Evolutionary conservation across 2,113 vertebrate species (phyloP).

Genomic region (Solea solea): DNA sequence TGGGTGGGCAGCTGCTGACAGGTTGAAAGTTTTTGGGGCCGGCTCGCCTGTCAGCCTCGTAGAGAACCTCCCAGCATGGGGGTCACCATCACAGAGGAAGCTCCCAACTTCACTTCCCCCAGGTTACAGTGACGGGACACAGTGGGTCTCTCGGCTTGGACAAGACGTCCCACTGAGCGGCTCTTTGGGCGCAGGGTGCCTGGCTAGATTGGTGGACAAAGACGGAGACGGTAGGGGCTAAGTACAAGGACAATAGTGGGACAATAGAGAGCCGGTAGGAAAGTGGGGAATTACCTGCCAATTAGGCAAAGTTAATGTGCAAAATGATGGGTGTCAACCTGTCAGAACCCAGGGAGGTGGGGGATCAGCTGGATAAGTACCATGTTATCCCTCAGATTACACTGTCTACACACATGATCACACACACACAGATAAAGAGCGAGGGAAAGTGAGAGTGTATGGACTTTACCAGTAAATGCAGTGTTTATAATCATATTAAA

Average conservation of each 20-base stretch:
- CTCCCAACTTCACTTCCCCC: conserved; percentile 82
- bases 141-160: conserved; percentile 67
- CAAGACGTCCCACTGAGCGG: conserved; percentile 70
- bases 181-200: conserved; percentile 53
- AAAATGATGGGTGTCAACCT: conserved; percentile 78
- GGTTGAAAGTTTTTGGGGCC: conserved; percentile 60
- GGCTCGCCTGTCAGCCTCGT: conserved; percentile 74
- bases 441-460: too few relatives aligned
- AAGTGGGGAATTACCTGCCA: conserved; percentile 76
- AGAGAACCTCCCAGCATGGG: conserved; percentile 82
- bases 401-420: conserved; percentile 65
- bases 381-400: conserved; percentile 82
- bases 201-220: conserved; percentile 57
- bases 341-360: conserved; percentile 73
- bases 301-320: conserved; percentile 77
- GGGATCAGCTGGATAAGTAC: conserved; percentile 73
- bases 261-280: conserved; percentile 60
- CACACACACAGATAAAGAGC: conserved; percentile 21
- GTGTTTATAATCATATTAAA: too few relatives aligned
- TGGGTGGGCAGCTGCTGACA: conserved; percentile 49
- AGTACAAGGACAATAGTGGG: conserved; percentile 55
- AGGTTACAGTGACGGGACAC: conserved; percentile 78
- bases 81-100: conserved; percentile 84
- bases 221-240: conserved; percentile 60
- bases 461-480: too few relatives aligned